phyloP scores from a whole-genome alignment of 2,888 invertebrate species.

The Heliothis peltigera region DNA sequence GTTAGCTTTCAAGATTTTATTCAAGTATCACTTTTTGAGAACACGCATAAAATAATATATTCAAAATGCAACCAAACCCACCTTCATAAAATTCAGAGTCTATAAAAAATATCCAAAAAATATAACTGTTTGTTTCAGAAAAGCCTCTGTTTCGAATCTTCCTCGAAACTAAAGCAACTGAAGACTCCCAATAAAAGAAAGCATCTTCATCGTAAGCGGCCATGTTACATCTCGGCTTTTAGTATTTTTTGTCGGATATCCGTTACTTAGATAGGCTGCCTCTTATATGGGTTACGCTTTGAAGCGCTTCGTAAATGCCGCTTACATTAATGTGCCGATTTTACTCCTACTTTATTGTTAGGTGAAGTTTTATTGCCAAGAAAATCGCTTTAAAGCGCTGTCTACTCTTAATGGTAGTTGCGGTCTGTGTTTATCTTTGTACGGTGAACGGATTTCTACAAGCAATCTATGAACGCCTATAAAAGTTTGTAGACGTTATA shows the following conservation, averaged over 20 bases:
- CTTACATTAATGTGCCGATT: constrained; percentile 52
- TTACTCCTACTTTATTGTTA: constrained; percentile 46
- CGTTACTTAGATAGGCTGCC: constrained; percentile 59
- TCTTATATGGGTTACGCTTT: constrained; percentile 52
- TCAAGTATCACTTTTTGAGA: too few species aligned
- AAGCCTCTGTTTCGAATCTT: not conserved
- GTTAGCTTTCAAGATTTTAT: too few species aligned
- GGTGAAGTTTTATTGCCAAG: constrained; percentile 43
- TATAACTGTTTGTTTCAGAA: not conserved
- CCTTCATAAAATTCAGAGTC: too few species aligned
- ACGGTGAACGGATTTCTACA: constrained; percentile 12
- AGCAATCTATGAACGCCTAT: not conserved
- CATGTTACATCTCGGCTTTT: constrained; percentile 58
- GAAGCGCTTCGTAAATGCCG: constrained; percentile 39
- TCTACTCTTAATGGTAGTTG: constrained; percentile 15
- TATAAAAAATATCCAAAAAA: not conserved
- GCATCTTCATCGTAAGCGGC: constrained; percentile 47
- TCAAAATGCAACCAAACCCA: too few species aligned
- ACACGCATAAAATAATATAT: too few species aligned
- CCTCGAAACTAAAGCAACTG: constrained; percentile 11
- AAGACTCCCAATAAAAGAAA: constrained; percentile 30
- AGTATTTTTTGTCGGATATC: constrained; percentile 60
- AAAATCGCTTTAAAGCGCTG: constrained; percentile 32
- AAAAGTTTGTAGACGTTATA: constrained; percentile 37
- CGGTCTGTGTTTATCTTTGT: constrained; percentile 21